Evolutionary conservation across 1,140 invertebrate genomes (phyloP).

Genomic region (Brachionus sp.): DNA sequence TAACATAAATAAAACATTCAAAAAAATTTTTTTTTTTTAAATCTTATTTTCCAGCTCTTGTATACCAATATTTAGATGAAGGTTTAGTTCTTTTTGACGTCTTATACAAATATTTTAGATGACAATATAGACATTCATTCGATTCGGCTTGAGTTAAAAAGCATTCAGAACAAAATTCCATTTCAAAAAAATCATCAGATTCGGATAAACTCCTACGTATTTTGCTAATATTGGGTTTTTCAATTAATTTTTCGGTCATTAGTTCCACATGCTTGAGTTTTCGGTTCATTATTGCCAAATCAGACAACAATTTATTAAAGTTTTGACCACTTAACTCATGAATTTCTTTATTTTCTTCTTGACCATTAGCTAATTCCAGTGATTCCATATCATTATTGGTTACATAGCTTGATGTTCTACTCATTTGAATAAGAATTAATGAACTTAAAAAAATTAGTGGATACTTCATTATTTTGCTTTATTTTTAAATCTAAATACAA

Average conservation of each 20-base stretch:
- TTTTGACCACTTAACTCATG: not conserved
- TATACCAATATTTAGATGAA: constrained; percentile 37
- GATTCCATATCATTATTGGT: not conserved
- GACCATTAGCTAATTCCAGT: not conserved
- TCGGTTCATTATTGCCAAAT: not conserved
- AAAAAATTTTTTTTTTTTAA: not conserved
- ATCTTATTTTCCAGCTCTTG: not conserved
- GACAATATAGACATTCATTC: constrained; percentile 12
- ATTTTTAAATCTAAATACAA: not conserved
- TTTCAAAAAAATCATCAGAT: not conserved
- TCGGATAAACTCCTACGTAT: not conserved
- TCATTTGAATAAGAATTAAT: not conserved
- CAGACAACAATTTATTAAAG: not conserved
- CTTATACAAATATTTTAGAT: not conserved
- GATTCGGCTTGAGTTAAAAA: not conserved
- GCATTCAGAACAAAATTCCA: constrained; percentile 6
- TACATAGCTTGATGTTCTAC: not conserved
- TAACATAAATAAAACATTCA: not conserved
- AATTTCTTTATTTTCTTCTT: not conserved
- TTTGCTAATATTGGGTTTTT: not conserved
- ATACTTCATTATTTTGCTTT: not conserved
- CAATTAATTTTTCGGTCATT: not conserved
- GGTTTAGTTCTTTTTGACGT: constrained; percentile 18
- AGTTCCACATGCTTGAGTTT: not conserved
- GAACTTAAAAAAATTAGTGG: not conserved